Base-by-base conservation (phyloP, 1,140 invertebrate genomes). In the Pogonognathellus flavescens region DNA sequence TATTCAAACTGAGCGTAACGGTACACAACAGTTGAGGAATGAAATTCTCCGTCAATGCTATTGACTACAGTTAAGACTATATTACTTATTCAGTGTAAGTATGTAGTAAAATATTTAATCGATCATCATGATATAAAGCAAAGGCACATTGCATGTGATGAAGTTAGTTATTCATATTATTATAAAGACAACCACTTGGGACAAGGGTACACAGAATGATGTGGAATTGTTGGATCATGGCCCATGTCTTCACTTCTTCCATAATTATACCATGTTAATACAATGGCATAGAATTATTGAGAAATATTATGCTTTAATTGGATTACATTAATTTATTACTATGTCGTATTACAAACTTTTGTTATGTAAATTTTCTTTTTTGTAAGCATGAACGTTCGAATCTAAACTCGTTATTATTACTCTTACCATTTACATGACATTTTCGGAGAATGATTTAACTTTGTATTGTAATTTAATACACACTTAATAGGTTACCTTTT, bases 171-270 rank as follows among this genome's bases (percentile, higher is more conserved):
- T 41, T 41, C 31, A 41, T 41, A 41, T 41, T 41, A 41, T 41
- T 41, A 41, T 41, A 41, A 41, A 41, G 31, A 41, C 31, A 41
- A 41, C 31, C 31, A 41, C 31, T 41, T 41, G 31, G 31, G 31
- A 41, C 31, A 66, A 66, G 22, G 20, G 25, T 25, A 66, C 22
- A 20, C 22, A 22, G 62, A 25, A 25, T 66, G 20, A 22, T 66
- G 62, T 25, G 20, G 62, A 31, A 76, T n/a, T 49, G 41, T 18
- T 50, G 11, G n/a, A 76, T 49, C 70, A 14, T 76, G 70, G 41
- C 70, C 70, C 25, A 76, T 76, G 70, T 76, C 70, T 76, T 76
- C 41, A 49, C 16, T 16, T 76, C 70, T 76, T 76, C 70, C 70
- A 76, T 49, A 49, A 66, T 66, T 66, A 76, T 76, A 76, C 16